A percentile compares a stretch with the other conserved stretches of the same genome.
These are phyloP conservation scores for Cantharis nigra DNA, from an alignment of 2,888 invertebrate species.

Conservation along the genomic window DNA sequence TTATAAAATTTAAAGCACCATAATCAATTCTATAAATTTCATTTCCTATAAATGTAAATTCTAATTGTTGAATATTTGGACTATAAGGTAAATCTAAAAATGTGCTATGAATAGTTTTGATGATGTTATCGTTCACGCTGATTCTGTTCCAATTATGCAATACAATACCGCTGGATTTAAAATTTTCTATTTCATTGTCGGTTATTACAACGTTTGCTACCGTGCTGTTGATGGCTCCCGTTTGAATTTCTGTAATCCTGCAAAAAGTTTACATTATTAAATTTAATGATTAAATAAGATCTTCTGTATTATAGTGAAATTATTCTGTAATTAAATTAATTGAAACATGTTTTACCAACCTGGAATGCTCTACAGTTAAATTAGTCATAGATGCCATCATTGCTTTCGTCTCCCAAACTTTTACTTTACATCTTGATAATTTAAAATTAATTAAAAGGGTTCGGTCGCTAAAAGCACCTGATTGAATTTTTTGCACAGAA, in stretches of 20 bases:
- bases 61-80: slow-evolving; percentile 41
- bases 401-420: slow-evolving; percentile 62
- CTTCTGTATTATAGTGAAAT: neutral
- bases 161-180: slow-evolving; percentile 64
- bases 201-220: slow-evolving; percentile 64
- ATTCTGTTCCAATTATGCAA: slow-evolving; percentile 70
- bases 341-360: slow-evolving; percentile 55
- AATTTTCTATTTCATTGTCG: slow-evolving; percentile 64
- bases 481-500: slow-evolving; percentile 63
- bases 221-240: slow-evolving; percentile 68
- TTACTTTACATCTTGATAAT: slow-evolving; percentile 64
- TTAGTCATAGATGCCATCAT: slow-evolving; percentile 67
- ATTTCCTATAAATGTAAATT: slow-evolving; percentile 63
- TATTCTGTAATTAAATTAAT: neutral
- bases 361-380: slow-evolving; percentile 67
- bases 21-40: slow-evolving; percentile 58
- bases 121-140: slow-evolving; percentile 67
- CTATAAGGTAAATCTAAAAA: slow-evolving; percentile 49
- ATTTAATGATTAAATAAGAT: neutral
- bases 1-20: slow-evolving; percentile 64
- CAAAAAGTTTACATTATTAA: slow-evolving; percentile 45
- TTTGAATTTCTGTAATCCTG: slow-evolving; percentile 66
- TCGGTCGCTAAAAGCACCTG: slow-evolving; percentile 66
- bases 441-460: slow-evolving; percentile 66
- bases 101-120: slow-evolving; percentile 61